Conservation (phyloP, 2,113 vertebrate species). For the Damaliscus lunatus region DNA sequence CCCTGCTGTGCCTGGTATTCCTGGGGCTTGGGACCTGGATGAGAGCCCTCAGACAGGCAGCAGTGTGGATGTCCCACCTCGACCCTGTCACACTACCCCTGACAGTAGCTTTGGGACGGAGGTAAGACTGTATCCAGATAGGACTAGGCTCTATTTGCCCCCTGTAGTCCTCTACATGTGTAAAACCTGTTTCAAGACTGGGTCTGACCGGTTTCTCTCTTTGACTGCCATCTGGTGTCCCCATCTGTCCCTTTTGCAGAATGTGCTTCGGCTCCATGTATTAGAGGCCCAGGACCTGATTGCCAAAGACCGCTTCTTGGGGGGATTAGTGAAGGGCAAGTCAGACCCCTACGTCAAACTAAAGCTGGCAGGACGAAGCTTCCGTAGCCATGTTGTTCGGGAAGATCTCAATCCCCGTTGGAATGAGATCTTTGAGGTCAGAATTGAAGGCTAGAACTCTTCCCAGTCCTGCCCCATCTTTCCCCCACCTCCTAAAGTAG, state of each 20-base stretch:
- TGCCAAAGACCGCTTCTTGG: conserved; percentile 93
- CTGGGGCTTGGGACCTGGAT: conserved; percentile 60
- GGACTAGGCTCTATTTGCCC: neutral
- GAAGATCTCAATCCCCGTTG: conserved; percentile 92
- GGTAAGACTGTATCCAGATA: conserved; percentile 69
- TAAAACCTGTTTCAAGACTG: neutral
- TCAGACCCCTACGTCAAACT: conserved; percentile 94
- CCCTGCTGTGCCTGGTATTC: conserved; percentile 67
- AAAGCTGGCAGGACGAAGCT: conserved; percentile 84
- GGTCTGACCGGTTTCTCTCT: neutral
- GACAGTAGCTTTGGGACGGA: conserved; percentile 86
- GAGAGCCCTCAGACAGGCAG: conserved; percentile 67
- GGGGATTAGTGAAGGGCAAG: conserved; percentile 91
- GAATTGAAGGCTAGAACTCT: neutral
- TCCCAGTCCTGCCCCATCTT: neutral
- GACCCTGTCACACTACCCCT: conserved; percentile 84
- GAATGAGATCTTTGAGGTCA: conserved; percentile 93
- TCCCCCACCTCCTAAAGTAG: neutral
- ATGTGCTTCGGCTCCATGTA: conserved; percentile 89
- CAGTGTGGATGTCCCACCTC: conserved; percentile 78
- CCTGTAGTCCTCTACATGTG: neutral
- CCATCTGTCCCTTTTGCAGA: conserved; percentile 75
- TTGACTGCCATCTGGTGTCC: neutral
- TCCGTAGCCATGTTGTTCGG: conserved; percentile 89
- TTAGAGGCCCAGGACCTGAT: conserved; percentile 90